Evolutionary conservation across 2,113 vertebrate species (phyloP), one percentile per base, ranked within the genome.

Genomic region (Cheirogaleus medius): DNA sequence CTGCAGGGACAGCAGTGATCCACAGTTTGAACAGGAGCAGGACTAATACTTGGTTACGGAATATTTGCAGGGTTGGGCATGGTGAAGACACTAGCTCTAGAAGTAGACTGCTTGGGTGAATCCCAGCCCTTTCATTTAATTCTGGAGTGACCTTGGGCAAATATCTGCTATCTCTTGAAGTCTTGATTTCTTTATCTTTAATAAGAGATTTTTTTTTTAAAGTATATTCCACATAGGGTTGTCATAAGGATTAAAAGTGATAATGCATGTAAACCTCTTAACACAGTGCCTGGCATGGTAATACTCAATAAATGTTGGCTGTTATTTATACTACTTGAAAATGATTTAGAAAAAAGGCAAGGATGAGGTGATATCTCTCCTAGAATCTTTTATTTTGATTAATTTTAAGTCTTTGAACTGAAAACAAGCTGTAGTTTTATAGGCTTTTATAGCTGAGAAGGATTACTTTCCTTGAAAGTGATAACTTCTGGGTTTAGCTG

Each of bases 391-490:
- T 78, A 20, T 89, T 95, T 97, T 39, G 4, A 32, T 84, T 84
- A 0, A 58, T 42, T 73, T 63, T 66, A 90, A 90, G 39, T 66
- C 91, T 96, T 97, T 34, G 20, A 58, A 14, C 37, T 76, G 34
- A 81, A 78, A 91, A 23, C 13, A 81, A 95, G n/a, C 8, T 14
- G 2, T 29, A 25, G 87, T 74, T 58, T 84, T 73, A 21, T 89
- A 87, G 89, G 87, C 39, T 83, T 96, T 95, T 77, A 80, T 90
- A 95, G 74, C 93, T 49, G 42, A 37, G 32, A 63, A 68, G 42
- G 87, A 77, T 95, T 69, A 29, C 58, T 94, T 92, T 94, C 39
- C 90, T 95, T 90, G 64, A 73, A 93, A 91, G 84, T 80, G 69
- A 5, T 84, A 82, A 76, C 29, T 52, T 37, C 64, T 74, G 29